Evolutionary conservation across 2,797 vertebrate genomes (phyloP).

Genomic region (Sebastes itinus): DNA sequence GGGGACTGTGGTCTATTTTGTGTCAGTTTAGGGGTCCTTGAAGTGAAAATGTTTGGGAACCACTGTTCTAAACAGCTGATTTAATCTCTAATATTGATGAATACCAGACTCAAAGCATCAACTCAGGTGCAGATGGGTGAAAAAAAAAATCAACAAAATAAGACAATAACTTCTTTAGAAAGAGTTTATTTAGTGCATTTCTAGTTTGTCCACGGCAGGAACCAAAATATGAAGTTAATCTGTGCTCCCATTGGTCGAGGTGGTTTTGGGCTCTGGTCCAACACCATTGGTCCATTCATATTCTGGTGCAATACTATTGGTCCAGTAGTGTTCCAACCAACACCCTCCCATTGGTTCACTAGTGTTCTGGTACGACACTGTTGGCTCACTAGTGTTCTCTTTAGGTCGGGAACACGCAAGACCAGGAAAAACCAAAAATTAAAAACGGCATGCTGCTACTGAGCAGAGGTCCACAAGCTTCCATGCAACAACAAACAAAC

Average conservation of each 20-base stretch:
- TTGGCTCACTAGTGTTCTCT: slow-evolving; percentile 76
- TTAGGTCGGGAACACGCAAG: slow-evolving; percentile 66
- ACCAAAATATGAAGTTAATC: slow-evolving; percentile 75
- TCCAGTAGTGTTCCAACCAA: slow-evolving; percentile 67
- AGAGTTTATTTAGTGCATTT: slow-evolving; percentile 82
- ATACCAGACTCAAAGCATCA: neutral
- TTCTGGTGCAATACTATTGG: slow-evolving; percentile 72
- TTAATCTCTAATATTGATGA: neutral
- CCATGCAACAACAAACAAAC: slow-evolving; percentile 83
- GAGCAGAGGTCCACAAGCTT: slow-evolving; percentile 80
- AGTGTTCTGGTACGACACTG: slow-evolving; percentile 77
- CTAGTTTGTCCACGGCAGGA: slow-evolving; percentile 76
- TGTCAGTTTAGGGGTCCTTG: too few relatives aligned
- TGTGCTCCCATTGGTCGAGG: slow-evolving; percentile 76
- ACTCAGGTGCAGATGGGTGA: neutral
- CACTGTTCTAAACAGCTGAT: neutral
- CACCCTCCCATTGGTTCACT: slow-evolving; percentile 67
- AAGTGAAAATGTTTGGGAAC: too few relatives aligned
- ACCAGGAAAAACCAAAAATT: slow-evolving; percentile 32
- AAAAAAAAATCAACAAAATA: neutral
- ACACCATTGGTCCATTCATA: slow-evolving; percentile 67
- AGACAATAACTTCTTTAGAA: slow-evolving; percentile 66
- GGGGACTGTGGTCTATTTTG: too few relatives aligned
- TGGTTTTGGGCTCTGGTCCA: slow-evolving; percentile 55
- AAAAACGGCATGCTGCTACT: slow-evolving; percentile 80